Conservation (phyloP, 2,113 vertebrate genomes). For the Hucho hucho region DNA sequence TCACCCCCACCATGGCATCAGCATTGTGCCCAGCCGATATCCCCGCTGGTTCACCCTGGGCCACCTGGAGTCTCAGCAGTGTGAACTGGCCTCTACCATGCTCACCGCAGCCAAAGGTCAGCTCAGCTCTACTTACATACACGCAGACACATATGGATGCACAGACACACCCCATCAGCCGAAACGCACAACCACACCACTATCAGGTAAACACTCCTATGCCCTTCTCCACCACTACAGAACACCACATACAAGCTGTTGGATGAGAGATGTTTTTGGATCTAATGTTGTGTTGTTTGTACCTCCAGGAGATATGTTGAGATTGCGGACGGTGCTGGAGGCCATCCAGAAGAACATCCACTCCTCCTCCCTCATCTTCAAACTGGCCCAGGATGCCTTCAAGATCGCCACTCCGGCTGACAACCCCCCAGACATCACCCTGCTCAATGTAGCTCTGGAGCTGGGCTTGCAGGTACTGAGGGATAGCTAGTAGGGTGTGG, state of each 20-base stretch:
- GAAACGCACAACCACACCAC: not conserved
- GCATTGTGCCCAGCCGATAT: conserved; percentile 93
- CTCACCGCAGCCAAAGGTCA: conserved; percentile 92
- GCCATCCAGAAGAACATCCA: conserved; percentile 99
- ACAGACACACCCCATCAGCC: not conserved
- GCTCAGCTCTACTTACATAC: not conserved
- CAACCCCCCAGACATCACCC: conserved; percentile 88
- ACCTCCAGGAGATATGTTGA: conserved; percentile 87
- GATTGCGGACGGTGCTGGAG: conserved; percentile 92
- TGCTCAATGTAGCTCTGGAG: conserved; percentile 95
- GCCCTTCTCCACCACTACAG: not conserved
- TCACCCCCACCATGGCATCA: conserved; percentile 93
- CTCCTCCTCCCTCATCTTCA: conserved; percentile 97
- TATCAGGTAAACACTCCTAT: not conserved
- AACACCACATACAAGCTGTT: not conserved
- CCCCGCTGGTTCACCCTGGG: conserved; percentile 98
- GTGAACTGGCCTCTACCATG: conserved; percentile 98
- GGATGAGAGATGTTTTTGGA: no score
- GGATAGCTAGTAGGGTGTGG: not conserved
- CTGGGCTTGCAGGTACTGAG: conserved; percentile 89
- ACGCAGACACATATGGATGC: conserved; percentile 2
- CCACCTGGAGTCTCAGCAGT: conserved; percentile 98
- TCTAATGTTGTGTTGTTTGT: not conserved
- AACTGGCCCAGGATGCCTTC: conserved; percentile 97
- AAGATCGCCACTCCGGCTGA: conserved; percentile 96